Evolutionary conservation across 2,888 invertebrate species (phyloP).

Genomic region (Leistus spinibarbis): DNA sequence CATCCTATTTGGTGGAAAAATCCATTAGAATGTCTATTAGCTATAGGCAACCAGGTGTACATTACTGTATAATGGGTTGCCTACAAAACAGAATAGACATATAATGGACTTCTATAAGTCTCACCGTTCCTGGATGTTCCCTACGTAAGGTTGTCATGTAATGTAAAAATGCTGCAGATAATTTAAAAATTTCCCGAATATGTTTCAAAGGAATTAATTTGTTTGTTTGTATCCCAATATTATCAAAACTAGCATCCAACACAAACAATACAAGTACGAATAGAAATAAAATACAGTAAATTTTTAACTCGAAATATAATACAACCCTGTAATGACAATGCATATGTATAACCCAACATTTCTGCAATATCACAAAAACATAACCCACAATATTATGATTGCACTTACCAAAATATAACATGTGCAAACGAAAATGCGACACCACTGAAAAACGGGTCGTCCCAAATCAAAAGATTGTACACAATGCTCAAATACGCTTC

Average conservation of each 20-base stretch:
- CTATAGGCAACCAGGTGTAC: not conserved
- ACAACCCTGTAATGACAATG: conserved; percentile 52
- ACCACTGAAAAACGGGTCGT: conserved; percentile 52
- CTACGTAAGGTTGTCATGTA: conserved; percentile 50
- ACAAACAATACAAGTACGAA: conserved; percentile 49
- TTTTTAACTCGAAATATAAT: conserved; percentile 53
- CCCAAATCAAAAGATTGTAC: conserved; percentile 54
- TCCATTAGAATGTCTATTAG: no score
- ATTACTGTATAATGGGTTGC: not conserved
- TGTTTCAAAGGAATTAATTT: conserved; percentile 44
- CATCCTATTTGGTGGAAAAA: no score
- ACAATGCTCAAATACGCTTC: conserved; percentile 50
- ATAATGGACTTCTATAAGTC: conserved; percentile 11
- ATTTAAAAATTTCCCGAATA: conserved; percentile 45
- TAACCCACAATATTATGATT: conserved; percentile 13
- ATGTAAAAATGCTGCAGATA: conserved; percentile 43
- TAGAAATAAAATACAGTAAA: conserved; percentile 57
- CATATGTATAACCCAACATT: not conserved
- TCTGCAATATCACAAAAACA: conserved; percentile 7
- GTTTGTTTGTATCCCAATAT: conserved; percentile 40
- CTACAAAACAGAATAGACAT: not conserved
- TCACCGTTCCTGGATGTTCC: conserved; percentile 55
- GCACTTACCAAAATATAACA: conserved; percentile 55
- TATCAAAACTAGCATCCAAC: conserved; percentile 50
- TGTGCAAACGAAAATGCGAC: conserved; percentile 52